Percentiles rank a stretch among this genome's conserved stretches.
Conservation (phyloP, 1,140 invertebrate species). For the Drosophila guanche region DNA sequence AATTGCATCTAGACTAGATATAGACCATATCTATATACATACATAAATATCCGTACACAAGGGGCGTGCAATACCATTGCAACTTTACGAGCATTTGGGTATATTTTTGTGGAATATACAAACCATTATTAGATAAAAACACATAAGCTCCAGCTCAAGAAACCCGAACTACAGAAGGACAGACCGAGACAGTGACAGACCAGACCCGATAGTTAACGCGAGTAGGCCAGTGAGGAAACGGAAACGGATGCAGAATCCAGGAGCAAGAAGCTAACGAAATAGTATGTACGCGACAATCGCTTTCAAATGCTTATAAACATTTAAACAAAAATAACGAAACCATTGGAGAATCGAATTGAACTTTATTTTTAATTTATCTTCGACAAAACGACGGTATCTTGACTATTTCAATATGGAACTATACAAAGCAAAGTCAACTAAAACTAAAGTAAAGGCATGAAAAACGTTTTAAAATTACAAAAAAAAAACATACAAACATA, state of each 20-base stretch:
- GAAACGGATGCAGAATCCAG: constrained; percentile 26
- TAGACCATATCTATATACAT: constrained; percentile 41
- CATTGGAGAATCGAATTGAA: constrained; percentile 43
- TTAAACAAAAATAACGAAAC: constrained; percentile 15
- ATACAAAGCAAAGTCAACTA: constrained; percentile 56
- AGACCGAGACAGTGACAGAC: constrained; percentile 23
- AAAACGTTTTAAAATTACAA: constrained; percentile 54
- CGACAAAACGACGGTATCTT: constrained; percentile 19
- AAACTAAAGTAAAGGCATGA: constrained; percentile 32
- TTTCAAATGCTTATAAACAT: constrained; percentile 73
- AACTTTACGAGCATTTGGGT: constrained; percentile 67
- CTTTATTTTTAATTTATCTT: constrained; percentile 56
- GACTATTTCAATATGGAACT: constrained; percentile 64
- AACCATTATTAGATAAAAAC: constrained; percentile 40
- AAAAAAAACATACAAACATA: constrained; percentile 45
- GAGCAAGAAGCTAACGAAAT: constrained; percentile 7
- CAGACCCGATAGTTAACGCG: constrained; percentile 61
- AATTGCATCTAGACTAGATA: constrained; percentile 20
- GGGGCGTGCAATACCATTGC: constrained; percentile 58
- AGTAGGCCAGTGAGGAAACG: constrained; percentile 61
- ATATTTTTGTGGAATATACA: constrained; percentile 79
- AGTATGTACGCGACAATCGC: constrained; percentile 75
- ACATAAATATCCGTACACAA: constrained; percentile 39
- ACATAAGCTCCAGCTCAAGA: constrained; percentile 69
- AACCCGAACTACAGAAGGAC: constrained; percentile 24